Percentiles rank a stretch among this genome's conserved stretches.
These are phyloP conservation scores for Prostheceraeus crozeri DNA, from an alignment of 2,888 invertebrate genomes.

Conservation along the genomic window DNA sequence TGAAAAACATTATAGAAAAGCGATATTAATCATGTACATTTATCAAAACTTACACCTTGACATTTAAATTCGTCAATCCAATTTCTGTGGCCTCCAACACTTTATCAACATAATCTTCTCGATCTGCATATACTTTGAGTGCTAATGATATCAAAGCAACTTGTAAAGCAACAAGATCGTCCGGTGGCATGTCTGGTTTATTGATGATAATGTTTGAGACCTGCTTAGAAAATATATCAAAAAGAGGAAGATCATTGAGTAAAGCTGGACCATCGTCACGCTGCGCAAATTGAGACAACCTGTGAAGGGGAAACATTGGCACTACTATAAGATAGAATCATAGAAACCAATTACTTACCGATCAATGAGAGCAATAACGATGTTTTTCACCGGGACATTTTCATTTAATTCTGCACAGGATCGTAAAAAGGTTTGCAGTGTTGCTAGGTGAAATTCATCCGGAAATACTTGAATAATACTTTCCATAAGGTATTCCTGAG, in stretches of 20 bases:
- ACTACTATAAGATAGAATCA: not conserved
- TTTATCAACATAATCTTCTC: conserved; percentile 86
- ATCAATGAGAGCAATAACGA: conserved; percentile 91
- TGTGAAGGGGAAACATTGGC: conserved; percentile 40
- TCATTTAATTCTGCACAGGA: conserved; percentile 92
- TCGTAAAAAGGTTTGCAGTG: conserved; percentile 83
- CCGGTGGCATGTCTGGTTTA: conserved; percentile 83
- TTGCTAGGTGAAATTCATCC: conserved; percentile 94
- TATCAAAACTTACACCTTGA: conserved; percentile 68
- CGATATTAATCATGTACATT: no score
- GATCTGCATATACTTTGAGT: conserved; percentile 87
- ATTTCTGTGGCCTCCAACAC: conserved; percentile 81
- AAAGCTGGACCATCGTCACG: conserved; percentile 63
- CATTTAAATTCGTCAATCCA: conserved; percentile 77
- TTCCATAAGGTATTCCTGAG: conserved; percentile 98
- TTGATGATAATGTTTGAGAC: conserved; percentile 85
- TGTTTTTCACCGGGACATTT: conserved; percentile 93
- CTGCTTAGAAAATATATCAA: conserved; percentile 95
- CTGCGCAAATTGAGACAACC: conserved; percentile 54
- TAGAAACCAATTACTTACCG: conserved; percentile 44
- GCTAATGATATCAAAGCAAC: conserved; percentile 84
- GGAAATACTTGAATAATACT: conserved; percentile 89
- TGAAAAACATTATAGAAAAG: no score
- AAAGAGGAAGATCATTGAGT: conserved; percentile 80
- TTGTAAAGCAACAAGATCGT: conserved; percentile 89